These are phyloP conservation scores for Chaetodon auriga DNA, from an alignment of 2,113 vertebrate species.

Conservation along the genomic window DNA sequence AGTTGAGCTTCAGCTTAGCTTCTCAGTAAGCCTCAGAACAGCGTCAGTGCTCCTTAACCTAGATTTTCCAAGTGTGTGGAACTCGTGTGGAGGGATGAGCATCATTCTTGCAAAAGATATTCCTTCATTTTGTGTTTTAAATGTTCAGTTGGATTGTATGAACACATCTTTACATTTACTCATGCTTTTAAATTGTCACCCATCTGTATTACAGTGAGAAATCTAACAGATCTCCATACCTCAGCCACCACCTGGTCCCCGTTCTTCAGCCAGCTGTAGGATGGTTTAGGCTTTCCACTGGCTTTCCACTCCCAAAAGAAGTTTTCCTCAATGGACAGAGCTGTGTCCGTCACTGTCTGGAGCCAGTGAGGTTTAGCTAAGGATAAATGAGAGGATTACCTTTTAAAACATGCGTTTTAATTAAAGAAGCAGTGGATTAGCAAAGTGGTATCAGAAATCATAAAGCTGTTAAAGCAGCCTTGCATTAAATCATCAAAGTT, in stretches of 20 bases:
- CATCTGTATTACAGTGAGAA: background rate
- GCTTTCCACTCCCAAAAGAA: conserved; percentile 95
- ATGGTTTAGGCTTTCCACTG: conserved; percentile 93
- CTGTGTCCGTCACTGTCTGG: conserved; percentile 87
- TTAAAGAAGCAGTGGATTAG: conserved; percentile 44
- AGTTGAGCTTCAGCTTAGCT: background rate
- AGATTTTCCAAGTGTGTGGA: background rate
- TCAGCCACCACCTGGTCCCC: conserved; percentile 86
- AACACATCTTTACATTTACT: background rate
- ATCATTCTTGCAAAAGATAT: background rate
- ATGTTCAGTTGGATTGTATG: background rate
- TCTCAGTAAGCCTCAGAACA: background rate
- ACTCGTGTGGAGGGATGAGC: background rate
- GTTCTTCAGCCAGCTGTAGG: conserved; percentile 94
- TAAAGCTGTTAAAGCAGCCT: conserved; percentile 27
- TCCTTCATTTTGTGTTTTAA: background rate
- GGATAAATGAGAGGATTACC: conserved; percentile 67
- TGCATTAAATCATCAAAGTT: conserved; percentile 38
- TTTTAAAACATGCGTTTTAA: conserved; percentile 62
- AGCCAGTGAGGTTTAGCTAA: conserved; percentile 96
- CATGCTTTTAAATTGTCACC: background rate
- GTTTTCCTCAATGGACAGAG: conserved; percentile 89
- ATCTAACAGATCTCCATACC: conserved; percentile 78
- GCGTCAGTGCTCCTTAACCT: background rate
- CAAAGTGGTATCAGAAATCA: conserved; percentile 28